Evolutionary conservation across 2,888 invertebrate genomes (phyloP), one percentile per base, ranked within the genome.

Genomic region (Scaeva pyrastri): DNA sequence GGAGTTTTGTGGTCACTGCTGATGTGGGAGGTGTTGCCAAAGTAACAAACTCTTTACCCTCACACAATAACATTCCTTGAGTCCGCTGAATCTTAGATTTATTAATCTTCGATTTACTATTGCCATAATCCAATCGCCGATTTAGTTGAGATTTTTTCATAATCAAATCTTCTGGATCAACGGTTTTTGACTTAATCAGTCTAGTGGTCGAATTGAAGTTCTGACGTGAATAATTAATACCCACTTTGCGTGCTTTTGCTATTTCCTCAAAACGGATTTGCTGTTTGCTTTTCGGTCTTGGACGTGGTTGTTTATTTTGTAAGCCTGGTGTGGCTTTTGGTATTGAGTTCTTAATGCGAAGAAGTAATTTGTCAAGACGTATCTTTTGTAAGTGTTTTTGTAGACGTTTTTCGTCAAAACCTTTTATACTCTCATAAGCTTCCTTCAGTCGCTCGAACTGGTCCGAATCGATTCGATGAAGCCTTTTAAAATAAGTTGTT

Each of bases 101-200:
- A 62, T 86, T 86, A 2, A 12, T 10, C n/a, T 73, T 41, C 0
- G 77, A 81, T 23, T 21, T 70, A 1, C 6, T 36, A 31, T 86
- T 86, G 1, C 85, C 85, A 45, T 86, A 86, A 2, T 70, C 48
- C 2, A 86, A 41, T 0, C 85, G 73, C n/a, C 85, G 73, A 16
- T 68, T 76, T 19, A 72, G 85, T 11, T 52, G 21, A 0, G 11
- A 62, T 55, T 50, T 85, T 50, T 41, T 48, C 6, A 2, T 21
- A 6, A 50, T 11, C 43, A 7, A 64, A 2, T 64, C 68, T 5
- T 56, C 7, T 0, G 41, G 21, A 23, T 2, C 41, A 2, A 41
- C 11, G 3, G 5, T 43, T 12, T 43, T 26, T 12, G 1, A 4
- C 3, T 26, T 8, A 7, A 6, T 55, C 0, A 55, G 1, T 26